phyloP scores from a whole-genome alignment of 2,113 vertebrate species.

The Eurystomus gularis region DNA sequence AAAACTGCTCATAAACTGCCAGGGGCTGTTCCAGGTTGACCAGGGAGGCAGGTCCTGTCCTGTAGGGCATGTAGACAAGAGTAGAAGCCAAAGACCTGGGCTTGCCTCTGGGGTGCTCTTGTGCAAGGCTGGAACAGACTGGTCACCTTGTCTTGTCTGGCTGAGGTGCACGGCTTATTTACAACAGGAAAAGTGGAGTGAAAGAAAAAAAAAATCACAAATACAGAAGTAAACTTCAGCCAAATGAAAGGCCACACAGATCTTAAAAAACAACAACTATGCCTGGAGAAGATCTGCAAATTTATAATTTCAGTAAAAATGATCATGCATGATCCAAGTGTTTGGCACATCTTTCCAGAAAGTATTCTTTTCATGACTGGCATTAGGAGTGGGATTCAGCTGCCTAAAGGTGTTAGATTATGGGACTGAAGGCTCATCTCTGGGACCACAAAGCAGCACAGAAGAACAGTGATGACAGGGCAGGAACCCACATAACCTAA shows the following conservation, averaged over 20 bases:
- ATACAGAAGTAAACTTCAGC: not conserved
- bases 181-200: not conserved
- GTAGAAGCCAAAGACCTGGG: accelerated
- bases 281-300: not conserved
- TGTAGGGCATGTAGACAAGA: no score
- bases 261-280: not conserved
- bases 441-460: not conserved
- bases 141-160: not conserved
- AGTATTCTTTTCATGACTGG: not conserved
- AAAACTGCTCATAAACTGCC: not conserved
- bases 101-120: not conserved
- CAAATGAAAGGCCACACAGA: not conserved
- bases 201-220: conserved; percentile 5
- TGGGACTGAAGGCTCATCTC: not conserved
- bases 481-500: not conserved
- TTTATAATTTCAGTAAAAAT: not conserved
- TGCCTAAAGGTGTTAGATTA: not conserved
- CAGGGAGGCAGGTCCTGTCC: not conserved
- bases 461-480: not conserved
- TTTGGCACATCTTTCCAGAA: not conserved
- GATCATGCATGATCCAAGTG: not conserved
- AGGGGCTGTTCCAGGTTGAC: not conserved
- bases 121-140: not conserved
- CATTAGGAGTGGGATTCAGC: not conserved
- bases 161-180: not conserved